A percentile compares a stretch with the other conserved stretches of the same genome.
Conservation (phyloP, 1,140 invertebrate species). For the Dysdera silvatica region DNA sequence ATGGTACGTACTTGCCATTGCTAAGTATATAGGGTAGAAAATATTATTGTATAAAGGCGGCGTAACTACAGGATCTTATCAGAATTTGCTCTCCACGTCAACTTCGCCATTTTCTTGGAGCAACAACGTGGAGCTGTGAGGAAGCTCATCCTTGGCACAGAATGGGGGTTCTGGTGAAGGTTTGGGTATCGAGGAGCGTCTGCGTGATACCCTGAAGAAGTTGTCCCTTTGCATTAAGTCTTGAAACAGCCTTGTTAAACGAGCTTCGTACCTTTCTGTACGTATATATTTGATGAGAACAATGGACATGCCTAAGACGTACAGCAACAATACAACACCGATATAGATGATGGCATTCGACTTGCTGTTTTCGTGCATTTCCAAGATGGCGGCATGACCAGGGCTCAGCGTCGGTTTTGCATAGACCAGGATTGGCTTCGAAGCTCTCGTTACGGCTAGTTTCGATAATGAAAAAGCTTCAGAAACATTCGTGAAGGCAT, state of each 20-base stretch:
- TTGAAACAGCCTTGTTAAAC: conserved; percentile 23
- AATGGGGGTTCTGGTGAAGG: not conserved
- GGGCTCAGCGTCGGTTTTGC: conserved; percentile 21
- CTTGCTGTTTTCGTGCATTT: conserved; percentile 32
- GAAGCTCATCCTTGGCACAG: not conserved
- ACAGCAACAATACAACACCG: conserved; percentile 18
- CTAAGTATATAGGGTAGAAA: too few relatives aligned
- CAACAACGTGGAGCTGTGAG: not conserved
- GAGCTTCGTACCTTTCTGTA: conserved; percentile 28
- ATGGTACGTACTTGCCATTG: too few relatives aligned
- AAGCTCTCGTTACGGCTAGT: too few relatives aligned
- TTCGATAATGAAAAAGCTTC: too few relatives aligned
- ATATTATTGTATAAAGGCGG: too few relatives aligned
- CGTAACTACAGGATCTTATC: too few relatives aligned
- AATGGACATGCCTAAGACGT: conserved; percentile 16
- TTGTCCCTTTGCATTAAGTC: conserved; percentile 26
- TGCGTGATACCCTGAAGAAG: conserved; percentile 25
- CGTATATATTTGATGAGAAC: conserved; percentile 31
- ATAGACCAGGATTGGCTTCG: too few relatives aligned
- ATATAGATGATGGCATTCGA: conserved; percentile 27
- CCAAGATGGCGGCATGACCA: conserved; percentile 27
- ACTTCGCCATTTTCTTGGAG: not conserved
- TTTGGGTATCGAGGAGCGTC: conserved; percentile 18
- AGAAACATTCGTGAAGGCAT: too few relatives aligned
- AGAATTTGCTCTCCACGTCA: conserved; percentile 13